Evolutionary conservation across 2,888 invertebrate species (phyloP), one percentile per base, ranked within the genome.

Genomic region (Drosophila trichaetosa): DNA sequence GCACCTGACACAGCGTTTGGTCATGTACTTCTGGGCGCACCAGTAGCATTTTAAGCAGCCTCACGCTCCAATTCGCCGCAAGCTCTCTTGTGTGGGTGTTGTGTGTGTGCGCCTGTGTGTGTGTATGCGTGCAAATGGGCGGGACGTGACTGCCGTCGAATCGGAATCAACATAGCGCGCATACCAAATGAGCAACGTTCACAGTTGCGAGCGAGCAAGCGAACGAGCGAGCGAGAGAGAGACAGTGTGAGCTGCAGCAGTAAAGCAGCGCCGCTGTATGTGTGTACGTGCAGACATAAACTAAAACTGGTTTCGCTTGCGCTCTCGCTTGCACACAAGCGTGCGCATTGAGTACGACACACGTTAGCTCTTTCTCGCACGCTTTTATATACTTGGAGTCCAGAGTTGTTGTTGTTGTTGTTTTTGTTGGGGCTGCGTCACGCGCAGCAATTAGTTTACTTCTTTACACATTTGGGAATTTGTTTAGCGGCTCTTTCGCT

Each of bases 31-130:
- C 21, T 81, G 82, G 90, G 88, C 91, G 92, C 93, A 92, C 93
- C 93, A 93, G 92, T 92, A 92, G 93, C 93, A 93, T 93, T 93
- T 93, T 93, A 93, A 93, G 92, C 92, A 93, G 93, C 90, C 91
- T 93, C 93, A 93, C 93, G 93, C 92, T 91, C 91, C 89, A 83
- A 82, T 84, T 82, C 80, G 82, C 85, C 79, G 83, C 79, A 74
- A 74, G 73, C 72, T 73, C 76, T 76, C 59, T 70, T 56, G 54
- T 38, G 36, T 49, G 49, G 49, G 27, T 56, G 66, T 61, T 67
- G 65, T 63, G 57, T 75, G 72, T 73, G 76, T 65, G 69, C 60
- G 52, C 27, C 31, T 78, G 71, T 76, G 77, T 76, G 69, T 69
- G 76, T 70, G 86, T 89, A 85, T 89, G 83, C 84, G 91, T 91